Base-by-base conservation (phyloP, 2,888 invertebrate species). In the Nesidiocoris tenuis region DNA sequence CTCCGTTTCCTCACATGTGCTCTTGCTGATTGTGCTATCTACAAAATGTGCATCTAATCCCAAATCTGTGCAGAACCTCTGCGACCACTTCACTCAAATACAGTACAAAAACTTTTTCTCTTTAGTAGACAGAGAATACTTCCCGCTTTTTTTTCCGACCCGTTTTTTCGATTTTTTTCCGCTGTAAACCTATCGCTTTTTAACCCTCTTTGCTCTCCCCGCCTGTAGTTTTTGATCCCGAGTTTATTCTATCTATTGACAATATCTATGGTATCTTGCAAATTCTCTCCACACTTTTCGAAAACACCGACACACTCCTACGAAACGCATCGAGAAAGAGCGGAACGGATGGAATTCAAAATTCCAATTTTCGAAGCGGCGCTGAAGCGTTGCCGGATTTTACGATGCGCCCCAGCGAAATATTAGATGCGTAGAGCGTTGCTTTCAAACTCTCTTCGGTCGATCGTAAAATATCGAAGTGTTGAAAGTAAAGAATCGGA, bases 21-120 rank as follows among this genome's bases (percentile, higher is more conserved):
- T 67, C 39, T 67, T 39, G 39, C 39, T 39, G 39, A 39, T 39
- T 67, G 67, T 55, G 67, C 54, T 66, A 54, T 56, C 67, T 22
- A 56, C 67, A 67, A 65, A 65, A 12, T 56, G 67, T 56, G 67
- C 67, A 67, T 22, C 67, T 12, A 39, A 39, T 67, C 55, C 67
- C 55, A 67, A 67, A 67, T 22, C 55, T 56, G 56, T 67, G 22
- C 39, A 39, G 39, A 67, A 25, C 55, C 67, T 67, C 67, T 67
- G 67, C 67, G 67, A 18, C 67, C 22, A 67, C 67, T 55, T 55
- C 67, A 67, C 67, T 56, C 21, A 67, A 67, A 39, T 39, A 39
- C 67, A 67, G 67, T 67, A 67, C 67, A 67, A 55, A 65, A 56
- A n/a, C 56, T 56, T 67, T 56, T 55, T 67, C 55, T 56, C 18